phyloP scores from a whole-genome alignment of 2,888 invertebrate species.

The Elegia similella region DNA sequence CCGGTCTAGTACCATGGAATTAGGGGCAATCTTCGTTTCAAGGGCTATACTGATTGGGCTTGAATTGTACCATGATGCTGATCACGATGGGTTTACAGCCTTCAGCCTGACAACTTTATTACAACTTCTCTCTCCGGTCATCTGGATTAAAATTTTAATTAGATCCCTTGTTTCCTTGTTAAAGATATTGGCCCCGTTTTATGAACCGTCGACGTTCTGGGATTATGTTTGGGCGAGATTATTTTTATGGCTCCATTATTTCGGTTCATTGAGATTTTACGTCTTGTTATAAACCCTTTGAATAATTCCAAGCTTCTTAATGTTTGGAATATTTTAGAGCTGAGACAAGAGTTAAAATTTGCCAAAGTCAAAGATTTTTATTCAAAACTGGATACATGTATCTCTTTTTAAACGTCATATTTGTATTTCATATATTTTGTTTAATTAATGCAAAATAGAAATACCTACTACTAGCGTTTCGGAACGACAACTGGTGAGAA shows the following conservation, averaged over 20 bases:
- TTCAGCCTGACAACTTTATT: conserved; percentile 56
- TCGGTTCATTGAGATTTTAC: conserved; percentile 20
- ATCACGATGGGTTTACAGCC: conserved; percentile 50
- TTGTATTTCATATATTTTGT: no score
- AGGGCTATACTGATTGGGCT: conserved; percentile 25
- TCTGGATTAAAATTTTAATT: conserved; percentile 65
- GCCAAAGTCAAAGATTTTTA: not conserved
- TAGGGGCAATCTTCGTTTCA: conserved; percentile 20
- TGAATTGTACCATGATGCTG: conserved; percentile 35
- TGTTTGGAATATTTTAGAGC: not conserved
- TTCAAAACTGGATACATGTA: no score
- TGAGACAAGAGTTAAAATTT: not conserved
- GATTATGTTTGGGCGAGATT: conserved; percentile 37
- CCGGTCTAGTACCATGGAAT: conserved; percentile 6
- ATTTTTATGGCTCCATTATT: conserved; percentile 20
- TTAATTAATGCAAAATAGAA: no score
- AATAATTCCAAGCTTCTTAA: conserved; percentile 9
- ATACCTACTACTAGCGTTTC: no score
- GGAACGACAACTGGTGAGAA: no score
- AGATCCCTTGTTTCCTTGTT: conserved; percentile 62
- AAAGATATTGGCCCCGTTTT: conserved; percentile 58
- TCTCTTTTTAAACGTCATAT: no score
- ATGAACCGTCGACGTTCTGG: conserved; percentile 43
- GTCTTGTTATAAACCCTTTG: conserved; percentile 19
- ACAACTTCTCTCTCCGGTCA: conserved; percentile 49